These are phyloP conservation scores for Proterorhinus semilunaris DNA, from an alignment of 2,113 vertebrate genomes.

Conservation along the genomic window DNA sequence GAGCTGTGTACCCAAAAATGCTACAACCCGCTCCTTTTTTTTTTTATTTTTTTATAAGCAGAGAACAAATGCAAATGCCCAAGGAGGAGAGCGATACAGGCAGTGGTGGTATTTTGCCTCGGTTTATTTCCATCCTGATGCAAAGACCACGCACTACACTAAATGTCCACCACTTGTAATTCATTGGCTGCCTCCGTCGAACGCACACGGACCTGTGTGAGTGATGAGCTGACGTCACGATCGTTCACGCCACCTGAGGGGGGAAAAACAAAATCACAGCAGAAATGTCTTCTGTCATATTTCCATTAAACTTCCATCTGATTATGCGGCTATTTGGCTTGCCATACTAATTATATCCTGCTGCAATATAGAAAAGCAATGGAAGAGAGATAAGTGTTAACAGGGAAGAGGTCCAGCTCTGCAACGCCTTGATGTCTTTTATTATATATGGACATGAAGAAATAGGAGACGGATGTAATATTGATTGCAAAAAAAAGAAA, in stretches of 20 bases:
- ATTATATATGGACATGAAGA: constrained; percentile 23
- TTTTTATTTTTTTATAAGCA: too few species aligned
- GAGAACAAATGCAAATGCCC: not conserved
- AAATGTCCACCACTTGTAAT: constrained; percentile 20
- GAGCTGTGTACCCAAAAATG: not conserved
- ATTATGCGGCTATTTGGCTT: constrained; percentile 36
- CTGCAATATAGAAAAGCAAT: constrained; percentile 48
- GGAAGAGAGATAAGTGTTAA: constrained; percentile 40
- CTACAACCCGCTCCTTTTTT: not conserved
- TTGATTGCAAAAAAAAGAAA: constrained; percentile 47
- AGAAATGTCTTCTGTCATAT: constrained; percentile 36
- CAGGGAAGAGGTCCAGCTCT: constrained; percentile 41
- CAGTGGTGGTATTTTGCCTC: constrained; percentile 1
- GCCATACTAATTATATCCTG: constrained; percentile 47
- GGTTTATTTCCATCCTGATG: not conserved
- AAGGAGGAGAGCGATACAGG: not conserved
- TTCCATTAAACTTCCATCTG: constrained; percentile 37
- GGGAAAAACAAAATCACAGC: constrained; percentile 27
- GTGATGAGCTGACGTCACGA: constrained; percentile 56
- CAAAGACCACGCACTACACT: not conserved
- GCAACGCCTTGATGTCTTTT: constrained; percentile 37
- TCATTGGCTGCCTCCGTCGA: constrained; percentile 8
- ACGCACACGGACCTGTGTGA: constrained; percentile 29
- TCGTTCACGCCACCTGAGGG: constrained; percentile 11
- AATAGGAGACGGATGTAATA: constrained; percentile 23